A percentile compares a stretch with the other conserved stretches of the same genome.
Conservation (phyloP, 2,797 vertebrate species). For the Apogon hyalosoma region DNA sequence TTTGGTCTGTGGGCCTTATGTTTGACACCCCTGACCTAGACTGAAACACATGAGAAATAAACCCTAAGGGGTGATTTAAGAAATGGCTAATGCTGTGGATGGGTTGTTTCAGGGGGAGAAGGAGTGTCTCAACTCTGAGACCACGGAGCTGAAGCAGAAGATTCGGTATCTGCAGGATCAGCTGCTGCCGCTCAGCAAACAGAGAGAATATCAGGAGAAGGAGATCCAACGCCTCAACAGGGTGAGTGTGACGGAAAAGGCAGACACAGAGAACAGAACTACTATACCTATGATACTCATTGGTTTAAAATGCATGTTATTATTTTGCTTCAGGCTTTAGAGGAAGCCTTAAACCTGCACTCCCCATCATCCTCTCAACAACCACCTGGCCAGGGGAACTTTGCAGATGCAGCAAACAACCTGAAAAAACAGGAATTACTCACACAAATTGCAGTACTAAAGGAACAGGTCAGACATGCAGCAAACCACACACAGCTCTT, state of each 20-base stretch:
- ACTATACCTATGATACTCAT: not conserved
- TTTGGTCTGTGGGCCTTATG: no score
- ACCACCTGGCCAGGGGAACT: conserved; percentile 78
- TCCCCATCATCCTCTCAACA: conserved; percentile 85
- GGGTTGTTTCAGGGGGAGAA: conserved; percentile 88
- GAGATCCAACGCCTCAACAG: conserved; percentile 97
- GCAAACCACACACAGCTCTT: not conserved
- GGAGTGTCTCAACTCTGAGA: conserved; percentile 90
- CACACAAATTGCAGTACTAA: conserved; percentile 94
- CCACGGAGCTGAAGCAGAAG: conserved; percentile 93
- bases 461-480: conserved; percentile 90
- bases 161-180: conserved; percentile 94
- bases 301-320: conserved; percentile 3
- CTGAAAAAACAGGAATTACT: conserved; percentile 92
- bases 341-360: conserved; percentile 93
- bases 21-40: no score
- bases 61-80: not conserved
- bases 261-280: not conserved
- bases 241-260: conserved; percentile 71
- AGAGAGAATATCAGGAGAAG: conserved; percentile 96
- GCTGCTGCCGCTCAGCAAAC: conserved; percentile 91
- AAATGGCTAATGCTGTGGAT: not conserved
- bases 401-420: conserved; percentile 83
- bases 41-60: not conserved
- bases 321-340: conserved; percentile 86